phyloP scores from a whole-genome alignment of 2,888 invertebrate genomes.

The Caenorhabditis afra region DNA sequence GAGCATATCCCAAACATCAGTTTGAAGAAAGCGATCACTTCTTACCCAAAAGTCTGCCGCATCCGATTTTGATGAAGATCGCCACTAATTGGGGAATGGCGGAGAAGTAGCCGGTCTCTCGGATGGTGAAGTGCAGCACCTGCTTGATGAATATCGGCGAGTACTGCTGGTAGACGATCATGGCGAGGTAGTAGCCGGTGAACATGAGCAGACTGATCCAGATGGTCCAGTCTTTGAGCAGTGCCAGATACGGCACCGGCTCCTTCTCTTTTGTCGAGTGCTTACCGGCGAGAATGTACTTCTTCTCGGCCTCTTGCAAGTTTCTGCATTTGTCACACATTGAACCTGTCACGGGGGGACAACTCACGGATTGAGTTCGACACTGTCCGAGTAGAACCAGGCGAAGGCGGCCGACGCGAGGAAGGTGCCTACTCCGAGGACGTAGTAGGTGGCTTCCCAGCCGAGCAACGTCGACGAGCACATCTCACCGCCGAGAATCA shows the following conservation, averaged over 20 bases:
- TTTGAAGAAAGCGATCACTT: no score
- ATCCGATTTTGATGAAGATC: conserved; percentile 62
- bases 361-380: conserved; percentile 52
- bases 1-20: no score
- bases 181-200: conserved; percentile 65
- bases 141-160: conserved; percentile 68
- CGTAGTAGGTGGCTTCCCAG: conserved; percentile 62
- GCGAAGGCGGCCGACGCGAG: conserved; percentile 49
- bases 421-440: conserved; percentile 57
- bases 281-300: conserved; percentile 57
- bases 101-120: conserved; percentile 68
- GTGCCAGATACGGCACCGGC: conserved; percentile 37
- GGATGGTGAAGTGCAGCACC: conserved; percentile 60
- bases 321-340: conserved; percentile 33
- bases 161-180: conserved; percentile 69
- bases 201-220: conserved; percentile 68
- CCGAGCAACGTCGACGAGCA: conserved; percentile 63
- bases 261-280: conserved; percentile 39
- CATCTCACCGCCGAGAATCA: conserved; percentile 68
- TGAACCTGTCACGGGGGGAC: no score
- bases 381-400: conserved; percentile 61
- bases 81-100: conserved; percentile 65
- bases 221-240: conserved; percentile 57
- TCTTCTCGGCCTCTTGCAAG: conserved; percentile 58
- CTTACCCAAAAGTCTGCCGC: conserved; percentile 60